phyloP scores from a whole-genome alignment of 2,888 invertebrate genomes.

The Tipula lateralis region DNA sequence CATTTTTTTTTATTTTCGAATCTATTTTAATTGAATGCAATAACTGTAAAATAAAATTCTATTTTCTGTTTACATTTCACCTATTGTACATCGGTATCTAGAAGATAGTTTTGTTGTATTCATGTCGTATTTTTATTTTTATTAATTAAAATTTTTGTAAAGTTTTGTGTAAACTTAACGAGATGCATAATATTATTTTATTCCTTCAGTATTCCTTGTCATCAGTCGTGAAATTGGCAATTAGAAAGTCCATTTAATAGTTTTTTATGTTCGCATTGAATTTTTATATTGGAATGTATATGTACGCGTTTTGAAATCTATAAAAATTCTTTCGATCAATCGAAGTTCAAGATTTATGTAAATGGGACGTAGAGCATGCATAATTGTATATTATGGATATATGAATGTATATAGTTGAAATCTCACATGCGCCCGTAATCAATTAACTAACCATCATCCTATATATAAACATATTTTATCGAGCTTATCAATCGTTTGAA shows the following conservation, averaged over 20 bases:
- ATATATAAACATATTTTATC: background rate
- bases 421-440: background rate
- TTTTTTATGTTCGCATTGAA: background rate
- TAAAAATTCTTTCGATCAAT: background rate
- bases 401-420: background rate
- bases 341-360: background rate
- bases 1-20: background rate
- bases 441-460: background rate
- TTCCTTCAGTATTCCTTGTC: background rate
- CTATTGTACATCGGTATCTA: background rate
- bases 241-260: constrained; percentile 9
- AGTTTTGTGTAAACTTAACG: background rate
- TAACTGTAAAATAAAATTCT: background rate
- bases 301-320: background rate
- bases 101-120: background rate
- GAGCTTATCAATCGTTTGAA: background rate
- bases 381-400: background rate
- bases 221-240: background rate
- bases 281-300: background rate
- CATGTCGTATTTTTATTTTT: background rate
- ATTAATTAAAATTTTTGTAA: background rate
- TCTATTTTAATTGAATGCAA: background rate
- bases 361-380: background rate
- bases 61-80: no score
- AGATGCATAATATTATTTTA: background rate